Evolutionary conservation across 2,797 vertebrate genomes (phyloP).

Genomic region (Natrix natrix): DNA sequence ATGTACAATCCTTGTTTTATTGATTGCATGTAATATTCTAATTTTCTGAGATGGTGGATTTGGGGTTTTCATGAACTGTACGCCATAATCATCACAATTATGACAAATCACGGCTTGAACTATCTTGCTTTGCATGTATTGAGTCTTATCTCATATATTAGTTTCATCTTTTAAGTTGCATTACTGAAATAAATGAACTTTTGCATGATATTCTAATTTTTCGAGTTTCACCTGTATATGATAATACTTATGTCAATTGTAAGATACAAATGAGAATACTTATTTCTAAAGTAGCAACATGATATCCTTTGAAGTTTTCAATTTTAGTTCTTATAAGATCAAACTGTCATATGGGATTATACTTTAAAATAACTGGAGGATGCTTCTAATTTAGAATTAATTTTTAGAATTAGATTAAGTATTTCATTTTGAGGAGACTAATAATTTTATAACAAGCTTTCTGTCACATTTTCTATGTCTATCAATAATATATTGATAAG

Average conservation of each 20-base stretch:
- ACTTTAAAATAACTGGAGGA: not conserved
- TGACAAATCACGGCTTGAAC: no score
- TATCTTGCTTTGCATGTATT: no score
- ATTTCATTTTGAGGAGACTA: not conserved
- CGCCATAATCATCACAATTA: no score
- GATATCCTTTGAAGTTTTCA: not conserved
- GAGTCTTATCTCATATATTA: no score
- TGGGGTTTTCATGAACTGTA: no score
- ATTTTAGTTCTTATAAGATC: not conserved
- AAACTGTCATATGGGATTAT: not conserved
- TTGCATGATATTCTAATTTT: no score
- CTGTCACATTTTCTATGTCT: not conserved
- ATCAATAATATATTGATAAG: not conserved
- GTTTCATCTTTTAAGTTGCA: no score
- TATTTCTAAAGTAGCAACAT: not conserved
- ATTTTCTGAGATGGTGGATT: no score
- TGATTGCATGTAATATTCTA: no score
- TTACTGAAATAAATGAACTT: no score
- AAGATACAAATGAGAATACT: not conserved
- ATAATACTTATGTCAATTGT: not conserved
- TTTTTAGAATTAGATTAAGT: not conserved
- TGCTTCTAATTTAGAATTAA: not conserved
- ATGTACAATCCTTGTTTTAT: no score
- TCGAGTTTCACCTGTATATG: no score
- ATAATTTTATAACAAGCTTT: not conserved